Base-by-base conservation (phyloP, 2,797 vertebrate species). In the Acipenser oxyrinchus region DNA sequence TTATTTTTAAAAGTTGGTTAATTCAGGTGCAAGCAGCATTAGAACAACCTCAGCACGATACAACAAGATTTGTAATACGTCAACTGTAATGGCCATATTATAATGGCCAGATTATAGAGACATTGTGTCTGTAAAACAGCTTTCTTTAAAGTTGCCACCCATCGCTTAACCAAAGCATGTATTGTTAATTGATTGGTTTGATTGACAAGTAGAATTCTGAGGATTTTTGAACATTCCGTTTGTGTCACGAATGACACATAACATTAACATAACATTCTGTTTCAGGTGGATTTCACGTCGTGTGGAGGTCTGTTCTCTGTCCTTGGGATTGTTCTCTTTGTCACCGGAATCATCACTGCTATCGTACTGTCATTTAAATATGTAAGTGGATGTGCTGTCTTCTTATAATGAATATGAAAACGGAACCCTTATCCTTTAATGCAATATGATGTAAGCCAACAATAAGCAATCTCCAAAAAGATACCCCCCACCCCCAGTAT, bases 241-340 rank as follows among this genome's bases (percentile, higher is more conserved):
- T 10, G 10, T 57, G 4, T 48, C 7, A 64, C 7, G 51, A 37
- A 65, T 1, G 1, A 23, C 57, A 7, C 7, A 7, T 18, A 8
- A 58, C 12, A 48, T 9, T 11, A 48, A 10, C 18, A 18, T 37
- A 37, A n/a, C n/a, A 7, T 48, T 53, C 4, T 18, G 4, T 23
- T 62, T 53, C 83, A 98, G 96, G 95, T 99, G 79, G 96, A 99
- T 84, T 97, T 99, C 76, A 99, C 96, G 1, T 97, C 94, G 0
- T 98, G 95, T 65, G 81, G 88, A 0, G 96, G 96, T 49, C 79
- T 99, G 23, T 91, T 98, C 81, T 92, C 91, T 1, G 91, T 94
- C 15, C 78, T 95, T 48, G 87, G 85, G 3, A 87, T 95, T 0
- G 88, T 95, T 74, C 78, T 99, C 75, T 83, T 89, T 78, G 89